Conservation (phyloP, 2,888 invertebrate species). For the Eupeodes luniger region DNA sequence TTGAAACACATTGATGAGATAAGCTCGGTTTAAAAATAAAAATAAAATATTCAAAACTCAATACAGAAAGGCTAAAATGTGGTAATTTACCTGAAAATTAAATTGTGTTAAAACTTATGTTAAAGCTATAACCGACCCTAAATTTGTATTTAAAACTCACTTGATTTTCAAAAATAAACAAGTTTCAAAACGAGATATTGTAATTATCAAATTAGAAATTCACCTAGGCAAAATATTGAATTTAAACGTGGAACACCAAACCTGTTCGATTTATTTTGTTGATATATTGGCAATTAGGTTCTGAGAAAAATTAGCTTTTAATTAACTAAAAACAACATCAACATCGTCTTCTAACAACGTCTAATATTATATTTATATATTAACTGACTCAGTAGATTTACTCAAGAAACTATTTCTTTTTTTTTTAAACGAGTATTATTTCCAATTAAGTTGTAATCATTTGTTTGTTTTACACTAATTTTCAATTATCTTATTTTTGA, state of each 20-base stretch:
- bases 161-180: not conserved
- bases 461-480: conserved; percentile 48
- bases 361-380: not conserved
- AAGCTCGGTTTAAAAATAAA: no score
- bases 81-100: no score
- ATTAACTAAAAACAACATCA: conserved; percentile 39
- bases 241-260: conserved; percentile 56
- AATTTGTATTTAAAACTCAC: not conserved
- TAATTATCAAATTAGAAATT: conserved; percentile 43
- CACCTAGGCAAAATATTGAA: conserved; percentile 31
- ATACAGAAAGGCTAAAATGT: no score
- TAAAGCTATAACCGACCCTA: not conserved
- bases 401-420: conserved; percentile 12
- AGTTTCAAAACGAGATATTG: not conserved
- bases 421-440: not conserved
- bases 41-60: no score
- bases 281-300: conserved; percentile 16
- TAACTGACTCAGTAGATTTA: conserved; percentile 12
- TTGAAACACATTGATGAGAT: no score
- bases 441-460: conserved; percentile 37
- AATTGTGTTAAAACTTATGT: no score
- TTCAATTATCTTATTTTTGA: conserved; percentile 25
- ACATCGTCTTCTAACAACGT: conserved; percentile 12
- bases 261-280: conserved; percentile 56
- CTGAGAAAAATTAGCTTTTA: not conserved